Evolutionary conservation across 2,113 vertebrate species (phyloP), one percentile per base, ranked within the genome.

Genomic region (Laticauda laticaudata): DNA sequence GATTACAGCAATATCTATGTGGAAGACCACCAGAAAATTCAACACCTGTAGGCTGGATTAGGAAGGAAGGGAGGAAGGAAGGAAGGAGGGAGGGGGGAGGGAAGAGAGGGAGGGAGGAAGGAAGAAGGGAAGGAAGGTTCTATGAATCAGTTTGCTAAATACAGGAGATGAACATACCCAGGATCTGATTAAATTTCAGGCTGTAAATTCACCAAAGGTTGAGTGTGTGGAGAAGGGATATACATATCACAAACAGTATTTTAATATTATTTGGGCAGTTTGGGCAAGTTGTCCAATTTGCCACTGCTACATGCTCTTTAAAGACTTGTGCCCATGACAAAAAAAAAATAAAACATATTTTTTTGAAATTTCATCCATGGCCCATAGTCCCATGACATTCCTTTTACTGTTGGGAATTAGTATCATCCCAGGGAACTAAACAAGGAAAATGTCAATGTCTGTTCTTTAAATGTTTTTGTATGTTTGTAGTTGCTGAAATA

Each of bases 391-490:
- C 59, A 29, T 64, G 9, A 64, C 10, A 29, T n/a, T 64, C 29
- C 3, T 64, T 64, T 64, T 29, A n/a, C 26, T 64, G 29, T 14
- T 64, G 61, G 61, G 29, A 64, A 64, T 64, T n/a, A 64, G 29
- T 75, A 34, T 34, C 29, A 75, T 75, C 64, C n/a, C 29, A 75
- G 14, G n/a, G 85, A 86, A 45, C 18, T 24, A 21, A 45, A 45
- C 81, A 43, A 39, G 23, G 20, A 24, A 86, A 86, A 86, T 21
- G 20, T 23, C 43, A 86, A 3, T 29, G n/a, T 94, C 93, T 92
- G 95, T 92, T 94, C 51, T 95, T 43, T 93, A 95, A 97, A 96
- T 95, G 29, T 95, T 89, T 96, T 96, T 94, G 55, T 92, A 64
- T 96, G 53, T 34, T 86, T 94, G 75, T 51, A 95, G n/a, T 95